These are phyloP conservation scores for Drosophila falleni DNA, from an alignment of 2,888 invertebrate genomes.

Conservation along the genomic window DNA sequence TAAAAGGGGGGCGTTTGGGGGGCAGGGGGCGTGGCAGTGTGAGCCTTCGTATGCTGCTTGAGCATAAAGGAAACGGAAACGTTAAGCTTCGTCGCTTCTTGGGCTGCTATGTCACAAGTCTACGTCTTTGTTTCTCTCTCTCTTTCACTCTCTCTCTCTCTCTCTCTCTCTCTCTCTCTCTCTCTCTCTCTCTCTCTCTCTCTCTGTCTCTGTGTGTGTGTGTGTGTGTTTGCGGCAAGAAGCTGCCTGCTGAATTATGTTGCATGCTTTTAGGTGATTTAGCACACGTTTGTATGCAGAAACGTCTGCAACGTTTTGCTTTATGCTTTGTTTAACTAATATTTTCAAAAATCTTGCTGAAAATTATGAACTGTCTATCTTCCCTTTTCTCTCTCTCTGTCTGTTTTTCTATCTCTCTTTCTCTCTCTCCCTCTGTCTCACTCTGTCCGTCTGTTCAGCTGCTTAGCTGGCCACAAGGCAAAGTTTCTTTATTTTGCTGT, in stretches of 20 bases:
- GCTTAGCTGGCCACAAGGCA: slow-evolving; percentile 56
- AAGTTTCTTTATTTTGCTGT: slow-evolving; percentile 74
- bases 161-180: not conserved
- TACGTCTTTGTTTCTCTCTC: not conserved
- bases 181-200: not conserved
- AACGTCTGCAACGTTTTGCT: slow-evolving; percentile 77
- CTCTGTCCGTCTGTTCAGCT: slow-evolving; percentile 13
- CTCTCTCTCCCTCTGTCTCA: not conserved
- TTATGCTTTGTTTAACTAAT: slow-evolving; percentile 81
- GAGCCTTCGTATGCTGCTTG: slow-evolving; percentile 63
- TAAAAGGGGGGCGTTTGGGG: slow-evolving; percentile 61
- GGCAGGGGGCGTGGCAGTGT: slow-evolving; percentile 25
- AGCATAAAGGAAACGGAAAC: slow-evolving; percentile 80
- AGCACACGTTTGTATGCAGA: slow-evolving; percentile 77
- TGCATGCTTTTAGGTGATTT: slow-evolving; percentile 82
- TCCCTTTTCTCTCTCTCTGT: not conserved
- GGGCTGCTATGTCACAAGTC: slow-evolving; percentile 63
- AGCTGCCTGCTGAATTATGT: slow-evolving; percentile 75
- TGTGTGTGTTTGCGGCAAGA: slow-evolving; percentile 53
- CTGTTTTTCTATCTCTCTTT: too few species aligned
- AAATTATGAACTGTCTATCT: slow-evolving; percentile 70
- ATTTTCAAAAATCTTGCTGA: slow-evolving; percentile 75
- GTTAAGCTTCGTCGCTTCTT: slow-evolving; percentile 83
- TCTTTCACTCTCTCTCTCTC: not conserved
- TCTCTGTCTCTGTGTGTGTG: slow-evolving; percentile 20